Conservation (phyloP, 2,888 invertebrate genomes). For the Tenodera sinensis region DNA sequence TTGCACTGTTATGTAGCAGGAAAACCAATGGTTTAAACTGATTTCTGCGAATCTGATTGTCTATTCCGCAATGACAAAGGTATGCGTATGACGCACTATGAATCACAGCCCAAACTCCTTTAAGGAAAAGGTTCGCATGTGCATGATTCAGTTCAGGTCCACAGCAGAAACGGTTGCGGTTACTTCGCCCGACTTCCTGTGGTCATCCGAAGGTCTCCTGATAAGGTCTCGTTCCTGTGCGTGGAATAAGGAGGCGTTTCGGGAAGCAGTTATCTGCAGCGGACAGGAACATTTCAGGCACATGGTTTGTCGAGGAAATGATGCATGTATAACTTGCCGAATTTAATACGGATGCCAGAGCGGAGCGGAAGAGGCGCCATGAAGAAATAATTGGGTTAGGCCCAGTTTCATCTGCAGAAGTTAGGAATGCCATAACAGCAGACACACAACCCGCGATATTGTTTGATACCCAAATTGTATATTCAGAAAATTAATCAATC, state of each 20-base stretch:
- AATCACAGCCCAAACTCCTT: not conserved
- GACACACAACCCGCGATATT: too few species aligned
- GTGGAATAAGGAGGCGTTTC: not conserved
- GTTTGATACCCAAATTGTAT: too few species aligned
- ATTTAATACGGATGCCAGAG: not conserved
- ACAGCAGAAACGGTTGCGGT: not conserved
- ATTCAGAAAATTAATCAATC: too few species aligned
- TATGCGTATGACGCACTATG: not conserved
- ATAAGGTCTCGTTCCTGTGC: not conserved
- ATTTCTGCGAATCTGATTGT: too few species aligned
- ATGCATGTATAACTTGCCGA: not conserved
- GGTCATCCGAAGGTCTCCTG: not conserved
- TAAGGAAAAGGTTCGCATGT: not conserved
- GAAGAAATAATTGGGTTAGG: too few species aligned
- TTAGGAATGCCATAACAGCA: too few species aligned
- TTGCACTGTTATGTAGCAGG: too few species aligned
- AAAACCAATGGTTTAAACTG: too few species aligned
- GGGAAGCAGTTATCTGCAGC: not conserved
- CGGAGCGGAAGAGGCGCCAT: not conserved
- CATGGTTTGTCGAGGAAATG: not conserved
- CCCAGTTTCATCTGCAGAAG: too few species aligned
- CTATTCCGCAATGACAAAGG: not conserved
- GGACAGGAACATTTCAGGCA: not conserved
- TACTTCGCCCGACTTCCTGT: not conserved
- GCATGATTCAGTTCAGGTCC: not conserved